Evolutionary conservation across 1,140 invertebrate genomes (phyloP).

Genomic region (Pseudomyrmex cubaensis): DNA sequence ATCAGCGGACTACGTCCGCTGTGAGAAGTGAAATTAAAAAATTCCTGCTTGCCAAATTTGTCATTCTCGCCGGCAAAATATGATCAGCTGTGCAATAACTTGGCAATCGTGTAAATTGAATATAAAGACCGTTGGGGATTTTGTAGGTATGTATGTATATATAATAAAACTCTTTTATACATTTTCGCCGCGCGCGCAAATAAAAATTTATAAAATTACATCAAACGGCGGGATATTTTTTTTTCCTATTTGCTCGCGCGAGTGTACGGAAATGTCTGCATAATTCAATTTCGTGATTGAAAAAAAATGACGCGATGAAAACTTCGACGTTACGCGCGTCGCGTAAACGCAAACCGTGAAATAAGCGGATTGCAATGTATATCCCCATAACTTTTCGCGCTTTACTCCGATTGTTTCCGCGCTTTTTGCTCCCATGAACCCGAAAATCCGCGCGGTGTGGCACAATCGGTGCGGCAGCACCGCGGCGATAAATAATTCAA

Average conservation of each 20-base stretch:
- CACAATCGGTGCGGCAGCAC: slow-evolving; percentile 13
- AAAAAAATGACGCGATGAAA: slow-evolving; percentile 35
- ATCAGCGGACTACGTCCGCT: neutral
- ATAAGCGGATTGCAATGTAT: slow-evolving; percentile 52
- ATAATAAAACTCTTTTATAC: neutral
- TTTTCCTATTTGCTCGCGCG: neutral
- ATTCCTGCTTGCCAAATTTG: slow-evolving; percentile 52
- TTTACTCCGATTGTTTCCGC: slow-evolving; percentile 21
- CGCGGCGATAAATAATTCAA: slow-evolving; percentile 53
- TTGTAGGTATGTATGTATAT: neutral
- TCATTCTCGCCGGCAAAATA: slow-evolving; percentile 20
- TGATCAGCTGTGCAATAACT: neutral
- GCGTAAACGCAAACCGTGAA: slow-evolving; percentile 20
- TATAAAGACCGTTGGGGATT: neutral
- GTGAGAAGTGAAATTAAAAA: slow-evolving; percentile 65
- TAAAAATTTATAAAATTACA: neutral
- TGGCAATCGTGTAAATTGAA: neutral
- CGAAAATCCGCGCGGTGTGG: slow-evolving; percentile 13
- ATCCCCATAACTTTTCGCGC: slow-evolving; percentile 41
- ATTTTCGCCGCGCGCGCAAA: neutral
- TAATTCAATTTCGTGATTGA: slow-evolving; percentile 49
- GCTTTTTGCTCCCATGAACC: slow-evolving; percentile 41
- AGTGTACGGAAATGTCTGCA: slow-evolving; percentile 12
- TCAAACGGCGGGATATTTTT: neutral
- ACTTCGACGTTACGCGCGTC: slow-evolving; percentile 10